These are phyloP conservation scores for Alviniconcha strummeri DNA, from an alignment of 2,888 invertebrate species.

Conservation along the genomic window DNA sequence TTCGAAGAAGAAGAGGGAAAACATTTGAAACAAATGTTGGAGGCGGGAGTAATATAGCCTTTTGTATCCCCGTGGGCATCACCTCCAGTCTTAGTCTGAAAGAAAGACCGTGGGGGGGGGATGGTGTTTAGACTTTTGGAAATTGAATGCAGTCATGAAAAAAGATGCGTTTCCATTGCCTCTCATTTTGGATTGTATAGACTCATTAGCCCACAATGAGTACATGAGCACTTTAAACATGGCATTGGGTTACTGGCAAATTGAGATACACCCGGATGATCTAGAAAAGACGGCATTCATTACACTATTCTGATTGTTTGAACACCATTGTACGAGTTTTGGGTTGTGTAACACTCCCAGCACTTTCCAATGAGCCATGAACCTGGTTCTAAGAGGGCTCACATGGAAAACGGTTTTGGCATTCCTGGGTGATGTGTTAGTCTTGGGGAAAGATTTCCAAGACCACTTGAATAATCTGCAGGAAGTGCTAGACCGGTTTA, in stretches of 20 bases:
- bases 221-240: slow-evolving; percentile 6
- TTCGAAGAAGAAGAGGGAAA: background rate
- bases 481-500: slow-evolving; percentile 33
- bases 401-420: slow-evolving; percentile 42
- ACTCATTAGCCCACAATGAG: background rate
- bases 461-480: slow-evolving; percentile 39
- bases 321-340: slow-evolving; percentile 44
- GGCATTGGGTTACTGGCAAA: slow-evolving; percentile 41
- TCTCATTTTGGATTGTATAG: background rate
- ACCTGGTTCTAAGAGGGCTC: slow-evolving; percentile 39
- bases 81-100: slow-evolving; percentile 21
- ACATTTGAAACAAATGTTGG: background rate
- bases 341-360: slow-evolving; percentile 47
- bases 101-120: slow-evolving; percentile 13
- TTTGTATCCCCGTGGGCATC: slow-evolving; percentile 5
- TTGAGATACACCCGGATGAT: slow-evolving; percentile 33
- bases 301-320: slow-evolving; percentile 43
- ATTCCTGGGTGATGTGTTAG: slow-evolving; percentile 48
- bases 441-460: slow-evolving; percentile 40
- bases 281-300: slow-evolving; percentile 45
- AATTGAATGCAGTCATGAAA: background rate
- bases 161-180: slow-evolving; percentile 26
- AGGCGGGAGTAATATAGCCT: background rate
- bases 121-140: slow-evolving; percentile 19
- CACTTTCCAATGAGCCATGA: slow-evolving; percentile 39